Base-by-base conservation (phyloP, 92 coral and sea anemone species). In the Muricea muricata region DNA sequence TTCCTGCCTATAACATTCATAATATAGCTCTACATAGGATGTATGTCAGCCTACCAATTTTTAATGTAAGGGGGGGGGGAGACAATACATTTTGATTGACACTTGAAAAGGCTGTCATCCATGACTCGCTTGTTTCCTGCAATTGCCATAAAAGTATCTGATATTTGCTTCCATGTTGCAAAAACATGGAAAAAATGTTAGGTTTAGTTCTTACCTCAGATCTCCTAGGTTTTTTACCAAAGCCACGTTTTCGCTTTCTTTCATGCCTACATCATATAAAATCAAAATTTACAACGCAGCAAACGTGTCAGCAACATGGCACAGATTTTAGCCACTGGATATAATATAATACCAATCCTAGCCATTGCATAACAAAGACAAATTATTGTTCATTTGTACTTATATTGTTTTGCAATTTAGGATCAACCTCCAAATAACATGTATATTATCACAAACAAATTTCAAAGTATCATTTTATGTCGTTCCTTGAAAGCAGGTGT, bases 151-250 rank as follows among this genome's bases (percentile, higher is more conserved):
- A 60, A 60, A 60, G 26, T 0, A 57, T 57, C 30, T 7, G 9
- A 32, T 63, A 63, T 21, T 70, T 47, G 28, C 29, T 20, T 31
- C 26, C 33, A 69, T 17, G 35, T 7, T 42, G 6, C n/a, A 15
- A n/a, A 5, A 26, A 21, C 28, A 70, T 15, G 1, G 2, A 0
- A 40, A 37, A n/a, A 70, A 2, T 10, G 4, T 12, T 2, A 14
- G 3, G 40, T 4, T 18, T 14, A 34, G 29, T 20, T 46, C n/a
- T n/a, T 56, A 78, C 83, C 83, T 78, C 83, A 55, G 83, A 17
- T 40, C 83, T 56, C 20, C 83, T 40, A 9, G 80, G 50, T 35
- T 34, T 31, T 26, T 78, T 78, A 1, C 50, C 71, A 56, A 78
- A 31, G 12, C 83, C 83, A 29, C 65, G 61, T 58, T 57, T 78